Percentiles rank a stretch among this genome's conserved stretches.
Conservation (phyloP, 2,113 vertebrate genomes). For the Erythrolamprus reginae region DNA sequence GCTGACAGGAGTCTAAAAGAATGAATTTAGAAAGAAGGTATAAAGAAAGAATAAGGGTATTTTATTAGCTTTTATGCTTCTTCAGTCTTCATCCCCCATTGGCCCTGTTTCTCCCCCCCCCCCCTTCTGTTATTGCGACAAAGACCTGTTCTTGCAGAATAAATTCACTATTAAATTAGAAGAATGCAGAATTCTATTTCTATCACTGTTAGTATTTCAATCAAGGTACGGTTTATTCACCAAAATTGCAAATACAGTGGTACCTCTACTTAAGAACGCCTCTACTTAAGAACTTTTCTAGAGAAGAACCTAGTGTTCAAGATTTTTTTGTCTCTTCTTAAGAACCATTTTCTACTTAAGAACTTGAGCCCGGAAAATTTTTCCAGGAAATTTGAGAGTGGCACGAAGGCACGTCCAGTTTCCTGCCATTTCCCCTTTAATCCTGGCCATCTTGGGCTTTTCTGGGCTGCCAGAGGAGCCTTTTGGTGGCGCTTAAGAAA, state of each 20-base stretch:
- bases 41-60: background rate
- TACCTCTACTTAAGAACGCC: no score
- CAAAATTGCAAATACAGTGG: background rate
- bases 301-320: no score
- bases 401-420: no score
- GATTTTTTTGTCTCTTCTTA: no score
- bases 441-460: no score
- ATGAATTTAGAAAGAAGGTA: background rate
- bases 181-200: background rate
- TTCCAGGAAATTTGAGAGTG: no score
- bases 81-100: background rate
- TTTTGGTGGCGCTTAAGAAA: no score
- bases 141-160: background rate
- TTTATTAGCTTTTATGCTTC: background rate
- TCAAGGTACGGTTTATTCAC: background rate
- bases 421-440: no score
- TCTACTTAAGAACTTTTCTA: no score
- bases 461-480: no score
- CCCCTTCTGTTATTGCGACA: background rate
- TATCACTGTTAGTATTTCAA: background rate
- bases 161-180: background rate
- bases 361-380: no score
- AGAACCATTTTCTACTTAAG: no score
- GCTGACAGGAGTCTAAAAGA: background rate
- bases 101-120: background rate